phyloP scores from a whole-genome alignment of 2,113 vertebrate genomes.

The Thinocorus orbignyianus region DNA sequence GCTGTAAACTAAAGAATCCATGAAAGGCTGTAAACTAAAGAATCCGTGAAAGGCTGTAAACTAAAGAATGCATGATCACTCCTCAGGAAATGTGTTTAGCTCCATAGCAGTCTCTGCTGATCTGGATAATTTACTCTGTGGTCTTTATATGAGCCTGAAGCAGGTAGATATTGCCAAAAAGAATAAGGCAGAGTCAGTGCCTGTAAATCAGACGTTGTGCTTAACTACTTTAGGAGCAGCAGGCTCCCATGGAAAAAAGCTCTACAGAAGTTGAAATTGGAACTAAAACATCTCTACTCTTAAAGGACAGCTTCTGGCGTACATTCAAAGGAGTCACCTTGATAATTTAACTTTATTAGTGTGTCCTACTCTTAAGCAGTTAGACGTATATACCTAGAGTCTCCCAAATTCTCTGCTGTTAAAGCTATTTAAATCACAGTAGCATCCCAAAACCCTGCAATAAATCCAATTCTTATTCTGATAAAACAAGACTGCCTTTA shows the following conservation, averaged over 20 bases:
- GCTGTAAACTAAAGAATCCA: not conserved
- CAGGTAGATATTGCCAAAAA: constrained; percentile 25
- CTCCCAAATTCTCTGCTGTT: not conserved
- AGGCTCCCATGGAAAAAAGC: constrained; percentile 1
- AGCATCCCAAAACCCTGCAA: not conserved
- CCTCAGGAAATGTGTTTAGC: constrained; percentile 31
- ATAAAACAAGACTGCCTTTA: not conserved
- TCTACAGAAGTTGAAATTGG: not conserved
- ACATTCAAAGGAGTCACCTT: not conserved
- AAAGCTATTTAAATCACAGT: not conserved
- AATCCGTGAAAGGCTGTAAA: not conserved
- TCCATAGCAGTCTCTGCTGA: not conserved
- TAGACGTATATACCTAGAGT: not conserved
- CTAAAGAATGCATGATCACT: not conserved
- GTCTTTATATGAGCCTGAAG: not conserved
- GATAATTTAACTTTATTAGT: not conserved
- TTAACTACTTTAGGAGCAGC: constrained; percentile 28
- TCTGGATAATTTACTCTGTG: not conserved
- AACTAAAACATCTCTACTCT: not conserved
- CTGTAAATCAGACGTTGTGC: constrained; percentile 25
- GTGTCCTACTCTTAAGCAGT: not conserved
- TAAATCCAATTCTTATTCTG: not conserved
- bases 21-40: not conserved
- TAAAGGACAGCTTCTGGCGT: not conserved
- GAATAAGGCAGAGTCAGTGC: not conserved